phyloP scores from a whole-genome alignment of 1,140 invertebrate species.

The Brachionus paranguensis region DNA sequence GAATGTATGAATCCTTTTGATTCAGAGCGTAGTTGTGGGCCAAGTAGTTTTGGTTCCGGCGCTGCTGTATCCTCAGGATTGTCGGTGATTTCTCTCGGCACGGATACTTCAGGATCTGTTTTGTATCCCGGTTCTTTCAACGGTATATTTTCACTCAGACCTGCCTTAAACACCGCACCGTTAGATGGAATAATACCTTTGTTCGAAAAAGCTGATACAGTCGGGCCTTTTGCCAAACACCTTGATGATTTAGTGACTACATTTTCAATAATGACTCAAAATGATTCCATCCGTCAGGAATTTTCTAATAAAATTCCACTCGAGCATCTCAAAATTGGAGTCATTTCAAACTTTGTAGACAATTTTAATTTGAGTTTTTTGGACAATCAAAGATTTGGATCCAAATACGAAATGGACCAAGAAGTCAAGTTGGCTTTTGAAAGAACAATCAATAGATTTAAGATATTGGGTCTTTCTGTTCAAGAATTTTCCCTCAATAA shows the following conservation, averaged over 20 bases:
- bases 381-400: neutral
- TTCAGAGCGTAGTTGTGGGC: neutral
- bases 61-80: neutral
- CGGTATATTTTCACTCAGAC: neutral
- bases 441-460: neutral
- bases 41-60: neutral
- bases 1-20: slow-evolving; percentile 21
- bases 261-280: neutral
- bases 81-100: neutral
- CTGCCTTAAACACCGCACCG: neutral
- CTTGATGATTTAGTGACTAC: neutral
- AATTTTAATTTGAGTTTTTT: neutral
- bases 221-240: neutral
- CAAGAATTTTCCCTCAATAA: neutral
- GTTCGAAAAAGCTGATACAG: neutral
- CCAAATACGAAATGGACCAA: neutral
- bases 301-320: neutral
- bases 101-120: neutral
- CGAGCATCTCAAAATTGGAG: neutral
- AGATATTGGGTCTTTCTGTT: neutral
- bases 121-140: neutral
- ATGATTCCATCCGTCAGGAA: neutral
- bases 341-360: neutral
- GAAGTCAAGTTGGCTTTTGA: neutral
- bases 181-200: neutral